Evolutionary conservation across 2,888 invertebrate species (phyloP), one percentile per base, ranked within the genome.

Genomic region (Lapara coniferarum): DNA sequence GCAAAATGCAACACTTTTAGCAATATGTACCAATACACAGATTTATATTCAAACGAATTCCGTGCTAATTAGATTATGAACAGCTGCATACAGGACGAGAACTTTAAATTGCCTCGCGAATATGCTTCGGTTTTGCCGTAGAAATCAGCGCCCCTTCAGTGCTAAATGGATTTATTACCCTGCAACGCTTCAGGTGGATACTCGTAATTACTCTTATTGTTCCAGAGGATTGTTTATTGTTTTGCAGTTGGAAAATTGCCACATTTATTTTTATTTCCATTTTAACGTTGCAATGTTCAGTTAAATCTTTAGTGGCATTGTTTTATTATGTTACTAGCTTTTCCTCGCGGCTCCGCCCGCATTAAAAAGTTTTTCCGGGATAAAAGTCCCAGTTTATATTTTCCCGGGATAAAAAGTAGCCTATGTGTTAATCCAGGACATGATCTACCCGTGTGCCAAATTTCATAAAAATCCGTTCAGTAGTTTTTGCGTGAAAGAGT

Each of bases 121-220:
- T 75, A 80, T 84, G 83, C 85, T 82, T 82, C 79, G 83, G 88
- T 87, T 89, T 90, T 89, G 89, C 88, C 78, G 78, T 85, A 84
- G 85, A 84, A 90, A 91, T 91, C 90, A 90, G 84, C 82, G 79
- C 84, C 84, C 86, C 87, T 91, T 91, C 90, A 90, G 78, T 77
- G 81, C 81, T 90, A 89, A 91, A 91, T 88, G 87, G 89, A 92
- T 92, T 92, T 91, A 91, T 91, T 87, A 85, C 88, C 81, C 73
- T 80, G 80, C 81, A 83, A 85, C 82, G 85, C 84, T 88, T 84
- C 89, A 89, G 87, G 87, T 89, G 88, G 86, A 85, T 83, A 82
- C 84, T 85, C 82, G 86, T 86, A 86, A 91, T 90, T 91, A 88
- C 87, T 88, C 87, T 87, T 89, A 89, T 89, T 89, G 88, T 84